These are phyloP conservation scores for Scomber japonicus DNA, from an alignment of 2,113 vertebrate genomes.

Conservation along the genomic window DNA sequence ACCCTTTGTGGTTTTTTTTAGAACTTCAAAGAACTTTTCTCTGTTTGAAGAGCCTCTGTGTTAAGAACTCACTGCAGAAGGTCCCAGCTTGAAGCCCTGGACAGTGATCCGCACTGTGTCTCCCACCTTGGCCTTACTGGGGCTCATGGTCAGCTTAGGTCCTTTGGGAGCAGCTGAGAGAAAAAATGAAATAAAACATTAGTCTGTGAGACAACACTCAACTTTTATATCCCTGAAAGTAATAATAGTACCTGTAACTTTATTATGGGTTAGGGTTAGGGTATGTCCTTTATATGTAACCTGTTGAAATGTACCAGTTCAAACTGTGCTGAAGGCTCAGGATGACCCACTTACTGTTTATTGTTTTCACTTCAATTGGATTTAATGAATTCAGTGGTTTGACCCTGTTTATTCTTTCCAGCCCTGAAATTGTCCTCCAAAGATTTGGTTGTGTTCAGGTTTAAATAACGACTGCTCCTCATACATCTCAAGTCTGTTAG, in stretches of 20 bases:
- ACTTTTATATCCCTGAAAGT: not conserved
- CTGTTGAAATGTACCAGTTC: not conserved
- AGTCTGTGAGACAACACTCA: not conserved
- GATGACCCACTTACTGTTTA: conserved; percentile 4
- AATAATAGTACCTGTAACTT: not conserved
- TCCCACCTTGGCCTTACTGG: conserved; percentile 89
- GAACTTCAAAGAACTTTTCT: not conserved
- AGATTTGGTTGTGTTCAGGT: not conserved
- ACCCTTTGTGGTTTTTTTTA: not conserved
- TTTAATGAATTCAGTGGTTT: not conserved
- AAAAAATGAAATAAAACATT: not conserved
- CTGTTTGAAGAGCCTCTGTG: not conserved
- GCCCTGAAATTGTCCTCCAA: not conserved
- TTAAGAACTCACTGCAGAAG: conserved; percentile 62
- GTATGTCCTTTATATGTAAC: not conserved
- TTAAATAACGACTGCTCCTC: not conserved
- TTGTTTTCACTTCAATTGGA: not conserved
- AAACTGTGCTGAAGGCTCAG: conserved; percentile 4
- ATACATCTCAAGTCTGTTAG: not conserved
- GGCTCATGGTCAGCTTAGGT: conserved; percentile 90
- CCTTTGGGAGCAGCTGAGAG: conserved; percentile 91
- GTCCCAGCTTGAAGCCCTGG: conserved; percentile 91
- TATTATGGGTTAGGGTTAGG: not conserved
- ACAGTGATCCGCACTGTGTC: conserved; percentile 92
- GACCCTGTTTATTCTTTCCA: not conserved